Evolutionary conservation across 2,797 vertebrate species (phyloP).

Genomic region (Alexandromys oeconomus): DNA sequence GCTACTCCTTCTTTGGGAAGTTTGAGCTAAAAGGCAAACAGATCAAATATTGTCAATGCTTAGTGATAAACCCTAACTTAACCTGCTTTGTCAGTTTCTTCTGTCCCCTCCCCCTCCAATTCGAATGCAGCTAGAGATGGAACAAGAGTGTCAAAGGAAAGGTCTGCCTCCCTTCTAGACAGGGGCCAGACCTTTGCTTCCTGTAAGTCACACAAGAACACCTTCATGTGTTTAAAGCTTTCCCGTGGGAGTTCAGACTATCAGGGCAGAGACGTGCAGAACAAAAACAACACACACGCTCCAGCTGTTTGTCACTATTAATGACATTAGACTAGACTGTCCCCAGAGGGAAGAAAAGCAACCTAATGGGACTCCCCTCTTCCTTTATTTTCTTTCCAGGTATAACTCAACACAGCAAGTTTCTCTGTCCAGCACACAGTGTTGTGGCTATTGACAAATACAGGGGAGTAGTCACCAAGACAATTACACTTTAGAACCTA

Average conservation of each 20-base stretch:
- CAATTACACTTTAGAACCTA: background rate
- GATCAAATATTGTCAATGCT: background rate
- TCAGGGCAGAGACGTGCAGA: background rate
- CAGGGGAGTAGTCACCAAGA: background rate
- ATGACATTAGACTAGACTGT: background rate
- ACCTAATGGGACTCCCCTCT: accelerated
- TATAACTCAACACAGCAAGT: background rate
- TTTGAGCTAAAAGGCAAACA: conserved; percentile 36
- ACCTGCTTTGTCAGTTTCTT: no score
- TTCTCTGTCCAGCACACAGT: background rate
- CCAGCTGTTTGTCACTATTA: background rate
- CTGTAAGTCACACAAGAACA: background rate
- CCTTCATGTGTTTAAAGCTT: background rate
- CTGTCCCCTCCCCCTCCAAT: background rate
- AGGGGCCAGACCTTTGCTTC: background rate
- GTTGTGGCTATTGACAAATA: conserved; percentile 23
- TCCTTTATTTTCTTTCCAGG: background rate
- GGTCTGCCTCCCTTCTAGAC: background rate
- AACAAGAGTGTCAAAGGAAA: background rate
- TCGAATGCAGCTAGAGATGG: background rate
- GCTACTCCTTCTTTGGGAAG: background rate
- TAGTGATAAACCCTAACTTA: background rate
- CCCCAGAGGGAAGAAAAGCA: background rate
- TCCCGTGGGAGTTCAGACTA: background rate
- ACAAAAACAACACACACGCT: background rate